Evolutionary conservation across 2,888 invertebrate genomes (phyloP), one percentile per base, ranked within the genome.

Genomic region (Aphidoletes aphidimyza): DNA sequence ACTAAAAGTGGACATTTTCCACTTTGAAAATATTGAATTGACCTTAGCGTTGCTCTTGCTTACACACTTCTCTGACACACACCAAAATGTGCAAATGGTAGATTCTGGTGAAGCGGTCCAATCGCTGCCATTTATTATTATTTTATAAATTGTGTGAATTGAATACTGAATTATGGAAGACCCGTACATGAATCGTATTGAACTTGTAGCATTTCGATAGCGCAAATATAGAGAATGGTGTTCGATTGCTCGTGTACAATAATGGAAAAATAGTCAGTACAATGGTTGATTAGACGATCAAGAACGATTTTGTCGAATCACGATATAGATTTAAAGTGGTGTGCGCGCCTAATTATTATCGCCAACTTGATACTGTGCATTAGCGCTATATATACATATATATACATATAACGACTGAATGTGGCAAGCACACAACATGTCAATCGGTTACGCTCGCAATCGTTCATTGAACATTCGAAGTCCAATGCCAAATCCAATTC

Each of bases 91-190:
- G 54, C n/a, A 69, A 26, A 30, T 3, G 69, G 34, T 9, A 14
- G 6, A 6, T 14, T 69, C 9, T 14, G 14, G 11, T 30, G 30
- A 30, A 69, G n/a, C 69, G 34, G 30, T 69, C n/a, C 11, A 69
- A 69, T 69, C 30, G 69, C 54, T 69, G 69, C 69, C 26, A 69
- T 69, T 69, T 69, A 69, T 69, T 69, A 69, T 30, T 69, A 69
- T 69, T 69, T 69, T 11, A 69, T 30, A 69, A 69, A 69, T 69
- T 69, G 69, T 69, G 30, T 30, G 69, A 26, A 30, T 26, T 69
- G 34, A 69, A 69, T 69, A 30, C 69, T 69, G 34, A 69, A 69
- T 69, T 69, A 69, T 69, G 30, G 69, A 69, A 69, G n/a, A n/a
- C n/a, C n/a, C n/a, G n/a, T n/a, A n/a, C n/a, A n/a, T n/a, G n/a